phyloP scores from a whole-genome alignment of 2,888 invertebrate genomes.

The Sinelater perroti region DNA sequence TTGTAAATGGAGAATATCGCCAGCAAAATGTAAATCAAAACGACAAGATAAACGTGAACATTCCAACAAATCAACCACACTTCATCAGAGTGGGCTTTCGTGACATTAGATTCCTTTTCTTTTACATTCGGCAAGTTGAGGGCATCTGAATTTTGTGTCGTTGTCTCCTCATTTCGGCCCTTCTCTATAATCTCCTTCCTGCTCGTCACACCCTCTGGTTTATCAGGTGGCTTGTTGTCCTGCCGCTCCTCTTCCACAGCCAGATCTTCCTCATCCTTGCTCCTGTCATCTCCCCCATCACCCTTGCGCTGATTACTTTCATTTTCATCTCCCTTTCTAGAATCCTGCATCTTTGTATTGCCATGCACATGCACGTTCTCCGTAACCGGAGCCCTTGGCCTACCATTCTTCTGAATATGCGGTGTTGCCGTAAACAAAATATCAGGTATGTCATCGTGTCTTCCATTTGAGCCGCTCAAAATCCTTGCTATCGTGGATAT shows the following conservation, averaged over 20 bases:
- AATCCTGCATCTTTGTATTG: conserved; percentile 47
- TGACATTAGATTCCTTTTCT: conserved; percentile 51
- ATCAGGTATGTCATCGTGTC: conserved; percentile 83
- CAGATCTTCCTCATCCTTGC: conserved; percentile 27
- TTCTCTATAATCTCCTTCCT: conserved; percentile 50
- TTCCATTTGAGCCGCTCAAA: conserved; percentile 84
- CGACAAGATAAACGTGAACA: conserved; percentile 88
- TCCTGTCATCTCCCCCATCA: conserved; percentile 41
- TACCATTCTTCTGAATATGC: conserved; percentile 48
- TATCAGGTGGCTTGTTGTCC: conserved; percentile 47
- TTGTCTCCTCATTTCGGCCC: conserved; percentile 41
- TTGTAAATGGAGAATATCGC: conserved; percentile 87
- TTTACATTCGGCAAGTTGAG: conserved; percentile 70
- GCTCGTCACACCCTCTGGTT: conserved; percentile 56
- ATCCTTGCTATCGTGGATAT: conserved; percentile 87
- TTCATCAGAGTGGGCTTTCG: conserved; percentile 57
- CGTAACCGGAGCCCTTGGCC: conserved; percentile 49
- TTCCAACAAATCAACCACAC: conserved; percentile 91
- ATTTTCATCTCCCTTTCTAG: conserved; percentile 1
- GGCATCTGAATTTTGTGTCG: conserved; percentile 60
- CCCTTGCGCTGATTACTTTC: conserved; percentile 27
- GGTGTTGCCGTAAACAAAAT: conserved; percentile 73
- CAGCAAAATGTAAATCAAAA: conserved; percentile 83
- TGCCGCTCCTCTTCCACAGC: conserved; percentile 17
- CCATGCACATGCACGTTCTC: conserved; percentile 45